A percentile compares a stretch with the other conserved stretches of the same genome.
These are phyloP conservation scores for Phacellophora camtschatica DNA, from an alignment of 30 jellyfish, hydroid and myxozoan species.

Conservation along the genomic window DNA sequence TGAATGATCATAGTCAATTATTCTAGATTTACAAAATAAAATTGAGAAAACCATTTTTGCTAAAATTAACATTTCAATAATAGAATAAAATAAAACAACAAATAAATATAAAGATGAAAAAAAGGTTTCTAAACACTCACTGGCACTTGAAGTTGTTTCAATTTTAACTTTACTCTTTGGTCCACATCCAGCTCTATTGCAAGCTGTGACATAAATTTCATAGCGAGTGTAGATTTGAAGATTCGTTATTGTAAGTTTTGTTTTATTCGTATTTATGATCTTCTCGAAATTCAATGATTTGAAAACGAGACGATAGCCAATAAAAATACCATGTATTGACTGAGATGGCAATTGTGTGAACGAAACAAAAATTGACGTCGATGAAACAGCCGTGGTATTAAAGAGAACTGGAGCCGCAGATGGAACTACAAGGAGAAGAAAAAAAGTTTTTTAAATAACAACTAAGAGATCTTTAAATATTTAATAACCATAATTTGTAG, in stretches of 20 bases:
- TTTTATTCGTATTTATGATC: neutral
- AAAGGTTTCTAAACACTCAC: too few species aligned
- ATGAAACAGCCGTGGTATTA: conserved; percentile 25
- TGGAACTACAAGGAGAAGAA: conserved; percentile 15
- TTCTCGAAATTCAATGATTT: neutral
- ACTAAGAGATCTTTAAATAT: too few species aligned
- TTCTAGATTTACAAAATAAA: too few species aligned
- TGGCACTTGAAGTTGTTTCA: too few species aligned
- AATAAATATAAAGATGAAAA: too few species aligned
- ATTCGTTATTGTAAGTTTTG: neutral
- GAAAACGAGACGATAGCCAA: neutral
- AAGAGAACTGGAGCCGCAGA: conserved; percentile 30
- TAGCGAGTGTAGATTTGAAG: conserved; percentile 18
- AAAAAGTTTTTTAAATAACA: too few species aligned
- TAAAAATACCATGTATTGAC: conserved; percentile 8
- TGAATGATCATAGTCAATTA: too few species aligned
- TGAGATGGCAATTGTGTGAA: neutral
- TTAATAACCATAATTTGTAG: too few species aligned
- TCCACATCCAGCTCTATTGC: conserved; percentile 57
- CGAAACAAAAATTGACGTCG: conserved; percentile 17
- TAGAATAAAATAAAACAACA: too few species aligned
- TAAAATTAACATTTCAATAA: too few species aligned
- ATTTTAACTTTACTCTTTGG: conserved; percentile 33
- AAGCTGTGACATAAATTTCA: conserved; percentile 6
- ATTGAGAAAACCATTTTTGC: too few species aligned